phyloP scores from a whole-genome alignment of 2,888 invertebrate species.

The Napeogenes sylphis region DNA sequence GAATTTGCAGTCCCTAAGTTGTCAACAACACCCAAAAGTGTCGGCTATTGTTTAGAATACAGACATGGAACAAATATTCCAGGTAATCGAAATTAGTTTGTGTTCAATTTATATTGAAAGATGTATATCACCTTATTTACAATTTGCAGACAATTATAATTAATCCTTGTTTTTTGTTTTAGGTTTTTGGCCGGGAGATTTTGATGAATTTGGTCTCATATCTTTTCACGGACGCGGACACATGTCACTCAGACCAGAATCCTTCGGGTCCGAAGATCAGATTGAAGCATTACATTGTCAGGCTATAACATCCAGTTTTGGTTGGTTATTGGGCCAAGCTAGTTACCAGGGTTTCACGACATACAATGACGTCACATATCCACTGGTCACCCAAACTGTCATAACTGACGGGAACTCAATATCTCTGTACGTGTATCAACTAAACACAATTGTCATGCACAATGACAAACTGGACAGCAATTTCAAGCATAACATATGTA shows the following conservation, averaged over 20 bases:
- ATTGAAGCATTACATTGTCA: slow-evolving; percentile 83
- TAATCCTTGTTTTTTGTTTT: slow-evolving; percentile 33
- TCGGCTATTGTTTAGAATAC: slow-evolving; percentile 77
- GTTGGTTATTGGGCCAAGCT: slow-evolving; percentile 88
- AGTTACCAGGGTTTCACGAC: slow-evolving; percentile 93
- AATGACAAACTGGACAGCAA: slow-evolving; percentile 80
- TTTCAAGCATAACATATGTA: slow-evolving; percentile 87
- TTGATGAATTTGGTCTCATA: slow-evolving; percentile 85
- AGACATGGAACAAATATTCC: slow-evolving; percentile 86
- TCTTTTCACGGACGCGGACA: slow-evolving; percentile 84
- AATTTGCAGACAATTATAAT: no score
- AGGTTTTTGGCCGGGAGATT: slow-evolving; percentile 92
- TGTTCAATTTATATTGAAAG: background rate
- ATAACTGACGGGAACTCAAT: slow-evolving; percentile 92
- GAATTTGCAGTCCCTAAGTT: slow-evolving; percentile 78
- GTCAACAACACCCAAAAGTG: slow-evolving; percentile 77
- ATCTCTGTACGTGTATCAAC: slow-evolving; percentile 93
- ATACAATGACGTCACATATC: slow-evolving; percentile 93
- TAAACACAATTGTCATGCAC: slow-evolving; percentile 89
- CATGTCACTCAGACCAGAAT: slow-evolving; percentile 64
- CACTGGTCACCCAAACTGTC: slow-evolving; percentile 91
- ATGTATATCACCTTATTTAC: no score
- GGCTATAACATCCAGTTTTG: slow-evolving; percentile 87
- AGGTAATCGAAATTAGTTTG: slow-evolving; percentile 62
- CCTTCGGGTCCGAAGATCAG: slow-evolving; percentile 75